Conservation (phyloP, 35 echinoderm and acorn worm species). For the Apostichopus parvimensis region DNA sequence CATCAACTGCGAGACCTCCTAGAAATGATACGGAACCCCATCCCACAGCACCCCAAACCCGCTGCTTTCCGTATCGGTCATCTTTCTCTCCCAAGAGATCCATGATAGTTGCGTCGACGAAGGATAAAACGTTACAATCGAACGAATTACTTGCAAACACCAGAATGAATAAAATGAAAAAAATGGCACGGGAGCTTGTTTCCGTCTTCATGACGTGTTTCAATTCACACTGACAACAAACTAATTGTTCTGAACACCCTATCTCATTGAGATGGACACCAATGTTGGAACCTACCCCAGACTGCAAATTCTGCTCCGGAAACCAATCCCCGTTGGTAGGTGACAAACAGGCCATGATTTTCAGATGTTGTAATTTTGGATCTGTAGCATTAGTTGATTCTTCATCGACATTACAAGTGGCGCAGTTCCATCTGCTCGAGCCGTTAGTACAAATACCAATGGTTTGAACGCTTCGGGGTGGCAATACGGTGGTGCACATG, state of each 20-base stretch:
- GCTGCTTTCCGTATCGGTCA: conserved; percentile 55
- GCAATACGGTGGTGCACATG: not conserved
- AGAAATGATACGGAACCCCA: conserved; percentile 59
- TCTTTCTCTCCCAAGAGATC: conserved; percentile 59
- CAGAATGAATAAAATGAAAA: conserved; percentile 47
- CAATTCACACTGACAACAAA: conserved; percentile 33
- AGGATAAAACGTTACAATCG: conserved; percentile 60
- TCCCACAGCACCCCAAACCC: conserved; percentile 67
- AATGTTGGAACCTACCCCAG: not conserved
- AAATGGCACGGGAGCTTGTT: not conserved
- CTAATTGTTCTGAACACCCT: conserved; percentile 4
- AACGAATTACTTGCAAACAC: conserved; percentile 21
- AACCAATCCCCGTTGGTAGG: not conserved
- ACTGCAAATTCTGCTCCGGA: not conserved
- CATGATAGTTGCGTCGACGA: conserved; percentile 61
- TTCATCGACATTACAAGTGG: not conserved
- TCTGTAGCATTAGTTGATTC: not conserved
- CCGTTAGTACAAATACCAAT: not conserved
- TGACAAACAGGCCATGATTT: not conserved
- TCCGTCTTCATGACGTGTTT: not conserved
- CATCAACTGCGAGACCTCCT: conserved; percentile 52
- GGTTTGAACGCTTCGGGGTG: not conserved
- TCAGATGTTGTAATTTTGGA: not conserved
- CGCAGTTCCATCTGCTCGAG: not conserved
- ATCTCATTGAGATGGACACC: not conserved